Percentiles rank a stretch among this genome's conserved stretches.
Conservation (phyloP, 2,888 invertebrate species). For the Erebia aethiops region DNA sequence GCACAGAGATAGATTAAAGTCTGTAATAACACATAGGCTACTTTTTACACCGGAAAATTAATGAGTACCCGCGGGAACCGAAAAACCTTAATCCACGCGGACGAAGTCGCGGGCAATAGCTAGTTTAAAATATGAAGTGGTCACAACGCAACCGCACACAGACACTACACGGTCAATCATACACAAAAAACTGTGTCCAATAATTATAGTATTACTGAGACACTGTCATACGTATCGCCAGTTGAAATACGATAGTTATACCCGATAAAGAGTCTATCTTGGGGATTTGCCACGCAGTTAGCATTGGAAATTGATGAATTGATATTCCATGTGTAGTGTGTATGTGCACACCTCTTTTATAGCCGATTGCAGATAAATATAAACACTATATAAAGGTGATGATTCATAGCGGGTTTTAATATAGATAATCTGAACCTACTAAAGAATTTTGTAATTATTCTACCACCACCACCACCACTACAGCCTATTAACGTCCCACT, state of each 20-base stretch:
- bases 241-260: constrained; percentile 44
- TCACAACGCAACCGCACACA: too few species aligned
- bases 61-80: too few species aligned
- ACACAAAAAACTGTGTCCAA: constrained; percentile 21
- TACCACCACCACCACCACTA: too few species aligned
- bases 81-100: too few species aligned
- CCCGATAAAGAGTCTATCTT: constrained; percentile 43
- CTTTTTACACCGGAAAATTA: too few species aligned
- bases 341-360: constrained; percentile 36
- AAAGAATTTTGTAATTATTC: neutral
- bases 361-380: constrained; percentile 37
- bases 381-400: constrained; percentile 38
- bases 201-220: constrained; percentile 28
- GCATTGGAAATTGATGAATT: constrained; percentile 48
- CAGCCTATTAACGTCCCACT: too few species aligned
- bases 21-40: too few species aligned
- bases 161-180: too few species aligned
- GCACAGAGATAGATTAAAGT: too few species aligned
- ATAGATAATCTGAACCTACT: neutral
- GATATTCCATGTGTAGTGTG: constrained; percentile 44
- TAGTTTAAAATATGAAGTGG: too few species aligned
- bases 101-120: too few species aligned
- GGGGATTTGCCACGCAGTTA: constrained; percentile 47
- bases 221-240: constrained; percentile 21
- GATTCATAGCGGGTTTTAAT: constrained; percentile 29